Evolutionary conservation across 2,113 vertebrate genomes (phyloP), one percentile per base, ranked within the genome.

Genomic region (Microcebus lehilahytsara): DNA sequence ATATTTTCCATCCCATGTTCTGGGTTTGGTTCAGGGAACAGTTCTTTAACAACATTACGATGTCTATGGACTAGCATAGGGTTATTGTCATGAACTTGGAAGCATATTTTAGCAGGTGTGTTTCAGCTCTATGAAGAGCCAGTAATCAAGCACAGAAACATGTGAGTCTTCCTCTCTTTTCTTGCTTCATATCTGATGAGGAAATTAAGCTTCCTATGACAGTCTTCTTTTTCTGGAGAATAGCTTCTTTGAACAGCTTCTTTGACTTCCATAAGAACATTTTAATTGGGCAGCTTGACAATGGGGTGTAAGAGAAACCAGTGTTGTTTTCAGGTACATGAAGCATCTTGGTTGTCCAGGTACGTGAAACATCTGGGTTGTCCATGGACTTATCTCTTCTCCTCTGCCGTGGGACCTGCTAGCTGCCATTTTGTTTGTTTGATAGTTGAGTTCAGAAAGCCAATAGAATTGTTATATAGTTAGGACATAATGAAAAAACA

Each of bases 401-500:
- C 27, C 17, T 60, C 25, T 46, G 46, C 30, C 34, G 0, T 9
- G 9, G 25, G 34, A 30, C 20, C 79, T 93, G 78, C 71, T 71
- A 90, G 22, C 23, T 85, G 67, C n/a, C 32, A 5, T 19, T 87
- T 94, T 96, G 25, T 53, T 56, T 77, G 60, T 66, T 62, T 93
- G 58, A 69, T 71, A 53, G 3, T 25, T 84, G 42, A 49, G 69
- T 91, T 93, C 75, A 80, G 20, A 85, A 91, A 88, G 27, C 51
- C 49, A 40, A 69, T 1, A 69, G 69, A 85, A 75, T 84, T 79
- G 34, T 66, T 62, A 58, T 7, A 23, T 64, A 27, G n/a, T 69
- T 6, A 25, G 25, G 20, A 86, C 11, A 92, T 92, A 96, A 97
- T 42, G 67, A 72, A 86, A 75, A 88, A 64, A 64, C 13, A 91